Conservation (phyloP, 2,888 invertebrate species). For the Temnothorax rugatulus region DNA sequence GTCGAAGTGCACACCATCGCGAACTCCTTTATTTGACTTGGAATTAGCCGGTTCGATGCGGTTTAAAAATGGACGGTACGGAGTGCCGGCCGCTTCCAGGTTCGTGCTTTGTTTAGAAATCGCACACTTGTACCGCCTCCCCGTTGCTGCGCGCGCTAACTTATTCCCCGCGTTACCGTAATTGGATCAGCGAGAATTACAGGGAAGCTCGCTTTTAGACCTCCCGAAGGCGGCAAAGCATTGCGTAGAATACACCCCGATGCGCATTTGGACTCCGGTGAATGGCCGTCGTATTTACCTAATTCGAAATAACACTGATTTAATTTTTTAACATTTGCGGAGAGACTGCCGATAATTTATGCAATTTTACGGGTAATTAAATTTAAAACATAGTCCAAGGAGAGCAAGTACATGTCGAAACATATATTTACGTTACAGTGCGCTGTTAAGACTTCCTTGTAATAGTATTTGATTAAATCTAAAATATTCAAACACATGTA, state of each 20-base stretch:
- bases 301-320: conserved; percentile 43
- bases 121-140: conserved; percentile 74
- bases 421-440: not conserved
- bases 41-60: conserved; percentile 81
- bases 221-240: conserved; percentile 59
- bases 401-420: not conserved
- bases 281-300: conserved; percentile 40
- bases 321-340: conserved; percentile 30
- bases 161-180: conserved; percentile 80
- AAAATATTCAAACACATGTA: not conserved
- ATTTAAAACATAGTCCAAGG: conserved; percentile 3
- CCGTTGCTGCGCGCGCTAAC: conserved; percentile 72
- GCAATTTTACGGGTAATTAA: conserved; percentile 22
- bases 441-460: not conserved
- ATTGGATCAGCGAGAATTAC: conserved; percentile 82
- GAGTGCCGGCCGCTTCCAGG: conserved; percentile 70
- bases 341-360: conserved; percentile 24
- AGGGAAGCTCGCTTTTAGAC: conserved; percentile 73
- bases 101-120: conserved; percentile 83
- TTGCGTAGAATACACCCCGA: conserved; percentile 57
- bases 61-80: conserved; percentile 79
- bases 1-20: conserved; percentile 52
- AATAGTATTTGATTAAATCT: conserved; percentile 14
- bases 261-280: conserved; percentile 50
- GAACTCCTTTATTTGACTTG: conserved; percentile 82